Base-by-base conservation (phyloP, 2,888 invertebrate species). In the Cerastis leucographa region DNA sequence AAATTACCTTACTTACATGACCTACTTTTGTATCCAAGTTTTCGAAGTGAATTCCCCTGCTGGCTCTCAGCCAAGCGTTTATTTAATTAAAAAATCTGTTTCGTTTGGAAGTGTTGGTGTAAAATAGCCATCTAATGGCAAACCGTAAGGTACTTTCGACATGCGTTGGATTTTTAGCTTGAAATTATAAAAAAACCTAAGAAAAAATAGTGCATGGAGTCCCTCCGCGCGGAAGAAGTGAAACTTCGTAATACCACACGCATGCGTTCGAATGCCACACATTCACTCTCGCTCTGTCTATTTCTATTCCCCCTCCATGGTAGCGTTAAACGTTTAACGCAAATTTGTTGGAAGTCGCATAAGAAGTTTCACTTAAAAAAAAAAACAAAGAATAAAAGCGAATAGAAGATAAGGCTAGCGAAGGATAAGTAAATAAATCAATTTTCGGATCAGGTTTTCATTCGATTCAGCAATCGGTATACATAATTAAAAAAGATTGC, bases 1-100 rank as follows among this genome's bases (percentile, higher is more conserved):
- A 84, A 80, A 88, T 88, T 82, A 83, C 81, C 56, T 80, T 80
- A 81, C 83, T 85, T 84, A 85, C 88, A 87, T 86, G 88, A 87
- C 88, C 88, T 78, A 88, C 78, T 85, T 88, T 78, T 81, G 80
- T 84, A 74, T 80, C 78, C 81, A 84, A 87, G 88, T 88, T 85
- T 85, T 71, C 83, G 78, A 84, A 81, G 80, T 76, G 82, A 88
- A 83, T 80, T 83, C 81, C 56, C 81, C 40, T 74, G 76, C 78
- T 88, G 88, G 88, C 81, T 80, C 78, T 51, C 71, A 74, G 85
- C 88, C 88, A 88, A 83, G 77, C 83, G 83, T 83, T 85, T 87
- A 88, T 88, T 88, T 88, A 85, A 88, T 87, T 88, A 84, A 88
- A 87, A 88, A 87, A 85, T 79, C 87, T 82, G 81, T 87, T 84